Conservation (phyloP, 1,140 invertebrate species). For the Drosophila varians region DNA sequence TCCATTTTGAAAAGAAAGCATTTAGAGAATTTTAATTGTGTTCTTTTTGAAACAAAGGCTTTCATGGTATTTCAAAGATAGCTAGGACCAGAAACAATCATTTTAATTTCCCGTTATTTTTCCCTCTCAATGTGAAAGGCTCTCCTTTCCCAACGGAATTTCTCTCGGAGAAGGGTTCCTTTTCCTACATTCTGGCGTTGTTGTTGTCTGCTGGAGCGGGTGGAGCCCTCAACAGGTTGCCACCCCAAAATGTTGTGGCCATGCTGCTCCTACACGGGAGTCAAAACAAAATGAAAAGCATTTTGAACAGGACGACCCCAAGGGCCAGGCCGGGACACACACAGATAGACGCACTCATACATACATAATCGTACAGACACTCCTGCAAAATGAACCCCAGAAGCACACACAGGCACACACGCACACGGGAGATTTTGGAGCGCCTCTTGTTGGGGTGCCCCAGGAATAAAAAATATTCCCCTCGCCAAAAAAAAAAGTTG, state of each 20-base stretch:
- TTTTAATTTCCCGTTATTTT: constrained; percentile 18
- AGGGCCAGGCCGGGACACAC: constrained; percentile 15
- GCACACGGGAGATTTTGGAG: constrained; percentile 28
- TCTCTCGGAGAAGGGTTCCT: constrained; percentile 14
- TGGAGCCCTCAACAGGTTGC: constrained; percentile 69
- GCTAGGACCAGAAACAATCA: not conserved
- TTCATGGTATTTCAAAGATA: no score
- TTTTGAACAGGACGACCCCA: constrained; percentile 45
- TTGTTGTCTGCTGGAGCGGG: constrained; percentile 49
- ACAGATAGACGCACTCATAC: constrained; percentile 12
- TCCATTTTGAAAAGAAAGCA: no score
- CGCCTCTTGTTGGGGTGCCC: constrained; percentile 9
- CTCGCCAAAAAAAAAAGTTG: no score
- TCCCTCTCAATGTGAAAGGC: constrained; percentile 1
- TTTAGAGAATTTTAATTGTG: no score
- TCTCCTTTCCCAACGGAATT: constrained; percentile 11
- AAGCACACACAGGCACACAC: constrained; percentile 8
- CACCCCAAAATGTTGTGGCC: constrained; percentile 49
- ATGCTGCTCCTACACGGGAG: constrained; percentile 25
- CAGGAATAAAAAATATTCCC: constrained; percentile 29
- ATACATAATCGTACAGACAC: constrained; percentile 29
- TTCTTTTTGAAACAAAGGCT: not conserved
- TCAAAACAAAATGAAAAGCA: constrained; percentile 65
- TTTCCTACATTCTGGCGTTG: constrained; percentile 10
- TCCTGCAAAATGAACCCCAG: constrained; percentile 26